These are phyloP conservation scores for Camarhynchus parvulus DNA, from an alignment of 2,113 vertebrate species.

Conservation along the genomic window DNA sequence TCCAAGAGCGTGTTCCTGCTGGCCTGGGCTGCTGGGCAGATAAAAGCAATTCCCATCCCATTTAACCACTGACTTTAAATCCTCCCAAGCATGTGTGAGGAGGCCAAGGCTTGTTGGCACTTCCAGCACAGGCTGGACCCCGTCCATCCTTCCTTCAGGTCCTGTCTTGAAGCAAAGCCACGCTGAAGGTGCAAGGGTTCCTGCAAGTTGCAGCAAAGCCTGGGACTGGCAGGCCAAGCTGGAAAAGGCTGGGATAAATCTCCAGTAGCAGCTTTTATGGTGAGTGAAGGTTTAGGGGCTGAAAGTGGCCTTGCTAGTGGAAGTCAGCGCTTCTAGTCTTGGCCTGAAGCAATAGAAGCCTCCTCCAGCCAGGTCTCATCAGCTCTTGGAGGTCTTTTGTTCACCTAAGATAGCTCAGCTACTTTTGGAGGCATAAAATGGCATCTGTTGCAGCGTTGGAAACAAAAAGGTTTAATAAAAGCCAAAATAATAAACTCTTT, in stretches of 20 bases:
- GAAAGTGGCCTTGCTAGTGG: background rate
- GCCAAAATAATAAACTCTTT: too few species aligned
- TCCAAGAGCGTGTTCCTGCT: background rate
- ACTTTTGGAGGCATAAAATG: too few species aligned
- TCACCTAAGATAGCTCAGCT: too few species aligned
- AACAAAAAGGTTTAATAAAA: too few species aligned
- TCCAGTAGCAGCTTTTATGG: background rate
- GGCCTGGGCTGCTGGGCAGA: conserved; percentile 28
- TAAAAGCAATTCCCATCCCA: background rate
- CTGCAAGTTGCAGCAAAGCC: conserved; percentile 6
- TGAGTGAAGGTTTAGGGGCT: background rate
- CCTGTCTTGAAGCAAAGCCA: background rate
- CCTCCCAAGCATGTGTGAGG: background rate
- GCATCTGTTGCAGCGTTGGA: too few species aligned
- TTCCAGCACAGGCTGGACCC: background rate
- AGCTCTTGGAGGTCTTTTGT: too few species aligned
- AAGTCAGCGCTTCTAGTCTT: background rate
- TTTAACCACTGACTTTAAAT: background rate
- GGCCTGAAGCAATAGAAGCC: background rate
- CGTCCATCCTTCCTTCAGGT: background rate
- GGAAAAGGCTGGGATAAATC: background rate
- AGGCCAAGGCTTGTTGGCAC: background rate
- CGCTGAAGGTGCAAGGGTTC: background rate
- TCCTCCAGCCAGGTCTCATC: too few species aligned
- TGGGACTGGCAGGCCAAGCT: background rate